Base-by-base conservation (phyloP, 2,797 vertebrate species). In the Peromyscus nudipes region DNA sequence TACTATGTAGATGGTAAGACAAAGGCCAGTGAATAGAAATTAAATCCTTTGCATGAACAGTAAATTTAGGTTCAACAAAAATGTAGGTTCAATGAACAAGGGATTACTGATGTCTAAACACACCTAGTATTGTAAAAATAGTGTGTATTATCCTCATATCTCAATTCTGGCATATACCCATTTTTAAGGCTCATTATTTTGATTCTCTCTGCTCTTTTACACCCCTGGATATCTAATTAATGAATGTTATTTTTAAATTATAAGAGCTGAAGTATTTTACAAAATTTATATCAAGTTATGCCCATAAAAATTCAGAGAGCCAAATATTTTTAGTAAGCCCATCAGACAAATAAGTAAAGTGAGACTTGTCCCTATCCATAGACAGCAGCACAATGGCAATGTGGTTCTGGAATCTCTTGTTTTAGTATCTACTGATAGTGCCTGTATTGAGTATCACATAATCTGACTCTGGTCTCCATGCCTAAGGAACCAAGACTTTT, bases 331-430 rank as follows among this genome's bases (percentile, higher is more conserved):
- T 52, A 80, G 17, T 60, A 79, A 73, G 1, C 4, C 3, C 21
- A 89, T 95, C 75, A 79, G 65, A 57, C 43, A 80, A 25, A 76
- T 75, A 93, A 75, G 8, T 91, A 91, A 93, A 82, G 37, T 13
- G 49, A 52, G 49, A 2, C 12, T 2, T 52, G 23, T 88, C 13
- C 6, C 11, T 52, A 81, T 27, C 89, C 57, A 87, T 17, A 64
- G 6, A 17, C 13, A 75, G 17, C 27, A 55, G 37, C 16, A 69
- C 21, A 71, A 17, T 71, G 11, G 1, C 12, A 29, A 2, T 71
- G 14, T 43, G 19, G 2, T 4, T 0, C 21, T 10, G 0, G 27
- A 64, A 73, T 77, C 23, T 91, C 31, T 62, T 12, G 6, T 84
- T 37, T 60, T 84, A 23, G 25, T 75, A 43, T n/a, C 16, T 93